Evolutionary conservation across 53 echinoderm and acorn worm species (phyloP).

Genomic region (Echinometra lucunter): DNA sequence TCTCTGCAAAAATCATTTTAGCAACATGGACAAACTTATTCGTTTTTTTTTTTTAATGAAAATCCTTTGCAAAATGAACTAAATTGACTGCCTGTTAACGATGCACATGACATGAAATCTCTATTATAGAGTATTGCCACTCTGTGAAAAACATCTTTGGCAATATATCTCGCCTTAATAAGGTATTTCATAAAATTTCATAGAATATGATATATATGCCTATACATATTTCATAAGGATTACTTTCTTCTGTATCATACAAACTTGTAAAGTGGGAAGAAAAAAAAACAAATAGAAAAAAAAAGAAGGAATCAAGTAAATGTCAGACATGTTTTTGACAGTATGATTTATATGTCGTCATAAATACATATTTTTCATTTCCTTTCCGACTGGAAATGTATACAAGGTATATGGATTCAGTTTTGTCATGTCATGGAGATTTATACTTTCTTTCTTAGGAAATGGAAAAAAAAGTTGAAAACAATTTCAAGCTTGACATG

Average conservation of each 20-base stretch:
- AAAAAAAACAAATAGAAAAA: too few species aligned
- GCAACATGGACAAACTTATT: too few species aligned
- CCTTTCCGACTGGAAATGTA: not conserved
- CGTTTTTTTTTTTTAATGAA: too few species aligned
- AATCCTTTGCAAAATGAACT: not conserved
- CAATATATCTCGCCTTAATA: not conserved
- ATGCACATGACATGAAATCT: not conserved
- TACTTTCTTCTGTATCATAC: not conserved
- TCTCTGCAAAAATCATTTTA: not conserved
- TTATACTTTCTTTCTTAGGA: not conserved
- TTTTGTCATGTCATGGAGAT: not conserved
- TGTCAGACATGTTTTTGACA: constrained; percentile 19
- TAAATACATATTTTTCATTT: constrained; percentile 14
- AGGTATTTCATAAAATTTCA: not conserved
- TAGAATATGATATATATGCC: not conserved
- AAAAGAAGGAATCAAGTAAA: not conserved
- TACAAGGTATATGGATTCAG: not conserved
- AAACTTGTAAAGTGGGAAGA: not conserved
- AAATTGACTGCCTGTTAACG: not conserved
- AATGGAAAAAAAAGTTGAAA: not conserved
- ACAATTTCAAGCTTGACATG: not conserved
- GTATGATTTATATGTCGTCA: constrained; percentile 30
- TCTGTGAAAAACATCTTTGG: not conserved
- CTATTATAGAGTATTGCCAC: not conserved
- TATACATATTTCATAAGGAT: constrained; percentile 30